Evolutionary conservation across 2,797 vertebrate species (phyloP), one percentile per base, ranked within the genome.

Genomic region (Dryobates pubescens): DNA sequence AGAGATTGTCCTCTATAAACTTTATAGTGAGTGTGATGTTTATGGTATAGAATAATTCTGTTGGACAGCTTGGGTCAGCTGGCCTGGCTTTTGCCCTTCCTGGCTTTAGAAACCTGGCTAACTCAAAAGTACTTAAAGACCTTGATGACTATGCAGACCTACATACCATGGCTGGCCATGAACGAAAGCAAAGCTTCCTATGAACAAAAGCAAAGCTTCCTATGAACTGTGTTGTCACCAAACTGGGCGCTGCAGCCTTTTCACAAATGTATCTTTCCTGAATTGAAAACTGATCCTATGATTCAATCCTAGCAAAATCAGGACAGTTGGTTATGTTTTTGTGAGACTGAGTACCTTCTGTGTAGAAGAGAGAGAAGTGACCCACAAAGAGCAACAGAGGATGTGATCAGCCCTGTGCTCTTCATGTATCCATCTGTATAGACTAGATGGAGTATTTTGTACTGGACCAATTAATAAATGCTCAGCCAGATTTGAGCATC

Each of bases 401-500:
- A 2, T 29, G 19, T 4, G 9, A 82, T 29, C 22, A 85, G 51
- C 32, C 64, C 17, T 22, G 22, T 2, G 4, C 7, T 43, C 27
- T 64, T 57, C 29, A 6, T 10, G 4, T 54, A 16, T 7, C 22
- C 16, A 3, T 10, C 4, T 7, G 15, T 6, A 7, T 3, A 32
- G 15, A 45, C 16, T 5, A 2, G 9, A 41, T 0, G 5, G 26
- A 26, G 5, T 30, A 59, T 19, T 47, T 75, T 4, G 0, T 76
- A 26, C 1, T 26, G 41, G 45, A 29, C 32, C 45, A 68, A 6
- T 19, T 38, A 22, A 63, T 63, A 67, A 63, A 62, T 29, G 57
- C 43, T 58, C 29, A 49, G 27, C 15, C 83, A 56, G 19, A 57
- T 57, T 32, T 85, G 27, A 73, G 72, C 24, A 54, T 22, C 16